These are phyloP conservation scores for Anarsia innoxiella DNA, from an alignment of 2,888 invertebrate species.

Conservation along the genomic window DNA sequence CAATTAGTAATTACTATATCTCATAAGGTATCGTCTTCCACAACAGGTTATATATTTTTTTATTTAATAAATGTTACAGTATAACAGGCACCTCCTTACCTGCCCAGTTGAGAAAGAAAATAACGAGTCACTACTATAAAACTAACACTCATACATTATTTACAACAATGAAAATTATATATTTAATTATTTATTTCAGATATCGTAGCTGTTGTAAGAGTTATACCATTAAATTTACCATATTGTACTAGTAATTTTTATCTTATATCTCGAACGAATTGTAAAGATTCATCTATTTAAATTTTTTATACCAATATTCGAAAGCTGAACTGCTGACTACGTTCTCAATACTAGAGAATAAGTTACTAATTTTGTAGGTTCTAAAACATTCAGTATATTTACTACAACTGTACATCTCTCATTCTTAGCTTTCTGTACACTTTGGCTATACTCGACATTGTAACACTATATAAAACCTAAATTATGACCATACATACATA, in stretches of 20 bases:
- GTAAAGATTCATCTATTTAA: constrained; percentile 53
- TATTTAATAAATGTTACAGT: constrained; percentile 37
- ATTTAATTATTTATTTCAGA: constrained; percentile 28
- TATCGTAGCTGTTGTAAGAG: constrained; percentile 40
- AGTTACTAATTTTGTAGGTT: constrained; percentile 49
- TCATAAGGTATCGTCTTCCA: constrained; percentile 69
- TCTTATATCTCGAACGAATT: constrained; percentile 49
- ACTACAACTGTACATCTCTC: constrained; percentile 44
- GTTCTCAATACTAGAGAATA: constrained; percentile 54
- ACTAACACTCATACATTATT: constrained; percentile 61
- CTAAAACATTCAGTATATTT: constrained; percentile 53
- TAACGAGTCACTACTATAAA: constrained; percentile 42
- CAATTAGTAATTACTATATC: constrained; percentile 50
- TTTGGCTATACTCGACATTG: too few species aligned
- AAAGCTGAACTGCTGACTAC: constrained; percentile 70
- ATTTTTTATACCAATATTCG: constrained; percentile 64
- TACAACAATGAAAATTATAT: constrained; percentile 55
- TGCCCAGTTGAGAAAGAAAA: constrained; percentile 32
- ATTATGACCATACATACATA: too few species aligned
- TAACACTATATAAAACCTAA: too few species aligned
- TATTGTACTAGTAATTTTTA: constrained; percentile 45
- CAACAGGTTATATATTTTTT: constrained; percentile 55
- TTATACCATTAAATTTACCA: constrained; percentile 31
- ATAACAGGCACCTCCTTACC: constrained; percentile 42
- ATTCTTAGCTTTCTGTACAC: constrained; percentile 3